Evolutionary conservation across 2,797 vertebrate genomes (phyloP).

Genomic region (Siniperca undulata): DNA sequence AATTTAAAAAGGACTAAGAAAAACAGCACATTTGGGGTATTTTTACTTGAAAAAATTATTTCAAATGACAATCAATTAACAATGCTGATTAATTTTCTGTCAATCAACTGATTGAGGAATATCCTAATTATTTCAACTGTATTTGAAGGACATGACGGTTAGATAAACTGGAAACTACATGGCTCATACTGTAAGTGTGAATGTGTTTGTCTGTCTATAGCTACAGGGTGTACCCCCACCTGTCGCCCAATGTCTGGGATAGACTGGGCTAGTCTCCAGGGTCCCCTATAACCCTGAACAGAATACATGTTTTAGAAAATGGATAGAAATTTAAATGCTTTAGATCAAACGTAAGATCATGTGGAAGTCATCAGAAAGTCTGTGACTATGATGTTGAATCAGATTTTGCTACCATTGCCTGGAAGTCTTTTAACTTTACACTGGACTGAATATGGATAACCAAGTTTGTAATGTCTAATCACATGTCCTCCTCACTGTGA

Average conservation of each 20-base stretch:
- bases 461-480: slow-evolving; percentile 9
- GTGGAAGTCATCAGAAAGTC: background rate
- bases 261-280: too few relatives aligned
- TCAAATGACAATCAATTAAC: background rate
- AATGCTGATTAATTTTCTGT: background rate
- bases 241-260: background rate
- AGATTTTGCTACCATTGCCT: background rate
- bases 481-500: slow-evolving; percentile 14
- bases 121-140: background rate
- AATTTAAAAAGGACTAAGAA: background rate
- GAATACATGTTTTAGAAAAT: background rate
- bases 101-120: too few relatives aligned
- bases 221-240: background rate
- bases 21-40: background rate
- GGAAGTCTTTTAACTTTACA: background rate
- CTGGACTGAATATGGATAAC: background rate
- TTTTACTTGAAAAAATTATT: background rate
- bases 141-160: background rate
- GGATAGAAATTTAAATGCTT: background rate
- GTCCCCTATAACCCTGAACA: background rate
- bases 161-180: background rate
- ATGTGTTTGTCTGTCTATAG: background rate
- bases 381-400: background rate
- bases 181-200: background rate
- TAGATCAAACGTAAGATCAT: background rate